Base-by-base conservation (phyloP, 1,140 invertebrate species). In the Formica exsecta region DNA sequence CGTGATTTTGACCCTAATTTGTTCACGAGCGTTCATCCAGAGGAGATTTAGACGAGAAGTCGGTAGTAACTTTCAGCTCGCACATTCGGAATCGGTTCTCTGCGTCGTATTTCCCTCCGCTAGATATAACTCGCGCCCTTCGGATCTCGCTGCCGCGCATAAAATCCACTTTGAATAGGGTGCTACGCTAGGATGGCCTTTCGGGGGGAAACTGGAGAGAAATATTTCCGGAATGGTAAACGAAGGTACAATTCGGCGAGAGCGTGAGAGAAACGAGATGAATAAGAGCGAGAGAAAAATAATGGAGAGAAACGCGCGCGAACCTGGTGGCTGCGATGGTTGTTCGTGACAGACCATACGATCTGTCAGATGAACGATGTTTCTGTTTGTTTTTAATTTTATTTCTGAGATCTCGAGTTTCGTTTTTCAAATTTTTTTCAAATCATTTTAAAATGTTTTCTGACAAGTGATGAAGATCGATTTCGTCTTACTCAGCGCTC, bases 221-320 rank as follows among this genome's bases (percentile, higher is more conserved):
- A 48, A 73, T 38, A 61, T 73, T 83, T 83, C 68, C 38, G 79
- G 29, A 83, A 83, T 83, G 54, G 68, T 74, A 83, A 83, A 74
- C 68, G 68, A 83, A 70, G 68, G 38, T 7, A 36, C 64, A 32
- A 83, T 54, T 54, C n/a, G 38, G n/a, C 11, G 19, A 59, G 51
- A 71, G 51, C 38, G 32, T 7, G 38, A 83, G 54, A 29, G 25
- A 61, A 71, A 32, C 41, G 62, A 48, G 44, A 68, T 32, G 64
- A 13, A 44, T 41, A 11, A 83, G 19, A 59, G 11, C 8, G 36
- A 48, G 68, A 48, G 54, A 83, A 83, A 62, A 83, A 74, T 83
- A 83, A 61, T 73, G 38, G 68, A 83, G 22, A 16, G 8, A 73
- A 48, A 48, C 19, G 16, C 48, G 48, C 16, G 48, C 4, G 1